Conservation (phyloP, 2,113 vertebrate species). For the Myrmophylax atrothorax region DNA sequence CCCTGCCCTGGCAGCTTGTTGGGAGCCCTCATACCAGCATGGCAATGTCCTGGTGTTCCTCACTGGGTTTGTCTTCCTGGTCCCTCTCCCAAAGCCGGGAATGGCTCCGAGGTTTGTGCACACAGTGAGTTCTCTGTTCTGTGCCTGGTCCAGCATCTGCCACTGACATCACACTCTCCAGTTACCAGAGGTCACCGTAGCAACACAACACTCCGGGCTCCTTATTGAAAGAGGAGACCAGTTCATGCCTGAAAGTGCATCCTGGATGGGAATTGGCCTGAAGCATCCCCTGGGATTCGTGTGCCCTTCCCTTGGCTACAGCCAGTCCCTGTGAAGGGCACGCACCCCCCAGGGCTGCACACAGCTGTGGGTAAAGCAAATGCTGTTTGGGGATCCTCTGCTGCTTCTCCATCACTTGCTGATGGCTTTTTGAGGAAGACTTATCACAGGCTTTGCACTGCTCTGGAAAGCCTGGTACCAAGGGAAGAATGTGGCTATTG, state of each 20-base stretch:
- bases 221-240: not conserved
- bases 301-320: not conserved
- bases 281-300: not conserved
- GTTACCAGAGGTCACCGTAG: not conserved
- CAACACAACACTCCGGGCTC: not conserved
- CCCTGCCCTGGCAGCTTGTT: not conserved
- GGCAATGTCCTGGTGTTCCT: not conserved
- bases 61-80: fast-evolving
- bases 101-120: not conserved
- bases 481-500: not conserved
- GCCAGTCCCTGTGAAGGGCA: fast-evolving
- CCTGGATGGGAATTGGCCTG: not conserved
- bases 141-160: not conserved
- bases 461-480: not conserved
- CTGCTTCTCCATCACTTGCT: not conserved
- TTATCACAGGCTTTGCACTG: not conserved
- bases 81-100: not conserved
- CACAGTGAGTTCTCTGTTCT: not conserved
- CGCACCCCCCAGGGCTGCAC: not conserved
- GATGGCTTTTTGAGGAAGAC: not conserved
- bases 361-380: not conserved
- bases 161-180: not conserved
- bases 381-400: not conserved
- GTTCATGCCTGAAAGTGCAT: not conserved
- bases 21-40: not conserved